Conservation (phyloP, 2,888 invertebrate species). For the Eupithecia inturbata region DNA sequence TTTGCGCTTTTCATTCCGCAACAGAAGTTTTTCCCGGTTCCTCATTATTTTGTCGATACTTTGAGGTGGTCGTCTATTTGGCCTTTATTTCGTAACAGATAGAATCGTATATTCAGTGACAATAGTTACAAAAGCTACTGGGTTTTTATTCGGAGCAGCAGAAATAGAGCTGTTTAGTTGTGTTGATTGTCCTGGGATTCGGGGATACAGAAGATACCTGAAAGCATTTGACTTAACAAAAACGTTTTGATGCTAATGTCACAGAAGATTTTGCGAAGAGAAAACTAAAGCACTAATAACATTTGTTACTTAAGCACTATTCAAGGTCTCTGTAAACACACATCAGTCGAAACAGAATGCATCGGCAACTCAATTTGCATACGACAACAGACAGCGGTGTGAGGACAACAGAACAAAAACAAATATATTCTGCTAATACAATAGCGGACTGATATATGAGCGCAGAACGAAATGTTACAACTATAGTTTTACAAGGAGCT, state of each 20-base stretch:
- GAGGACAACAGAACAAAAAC: constrained; percentile 38
- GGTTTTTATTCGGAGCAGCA: constrained; percentile 42
- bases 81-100: constrained; percentile 73
- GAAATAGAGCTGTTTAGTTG: constrained; percentile 38
- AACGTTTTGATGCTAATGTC: neutral
- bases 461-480: constrained; percentile 50
- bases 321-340: constrained; percentile 25
- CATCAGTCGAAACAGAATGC: constrained; percentile 26
- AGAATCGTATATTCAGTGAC: constrained; percentile 73
- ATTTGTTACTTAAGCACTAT: constrained; percentile 5
- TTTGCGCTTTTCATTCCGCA: constrained; percentile 85
- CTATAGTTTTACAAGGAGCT: constrained; percentile 53
- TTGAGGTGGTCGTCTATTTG: constrained; percentile 72
- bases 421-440: constrained; percentile 41
- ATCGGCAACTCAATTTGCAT: constrained; percentile 43
- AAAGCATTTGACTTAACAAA: constrained; percentile 12
- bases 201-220: constrained; percentile 16
- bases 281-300: constrained; percentile 1
- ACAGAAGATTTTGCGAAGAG: neutral
- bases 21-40: constrained; percentile 84
- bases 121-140: constrained; percentile 60
- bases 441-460: constrained; percentile 36
- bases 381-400: constrained; percentile 27
- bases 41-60: constrained; percentile 83
- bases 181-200: constrained; percentile 32